phyloP scores from a whole-genome alignment of 2,888 invertebrate species.

The Erebia epiphron region DNA sequence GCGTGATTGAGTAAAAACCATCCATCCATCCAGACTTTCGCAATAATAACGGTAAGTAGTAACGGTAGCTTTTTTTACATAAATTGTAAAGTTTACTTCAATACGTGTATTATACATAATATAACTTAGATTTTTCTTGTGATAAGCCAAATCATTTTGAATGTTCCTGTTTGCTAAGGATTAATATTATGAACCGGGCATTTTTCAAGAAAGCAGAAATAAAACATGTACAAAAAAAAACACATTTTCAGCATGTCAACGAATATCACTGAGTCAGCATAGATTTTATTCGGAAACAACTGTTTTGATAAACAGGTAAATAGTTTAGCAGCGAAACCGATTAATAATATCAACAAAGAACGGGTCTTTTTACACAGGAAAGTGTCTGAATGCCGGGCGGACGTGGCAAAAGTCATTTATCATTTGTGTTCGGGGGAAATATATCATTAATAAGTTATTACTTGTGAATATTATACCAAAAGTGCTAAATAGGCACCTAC shows the following conservation, averaged over 20 bases:
- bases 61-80: no score
- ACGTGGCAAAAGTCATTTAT: constrained; percentile 29
- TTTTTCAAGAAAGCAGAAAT: not conserved
- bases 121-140: no score
- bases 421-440: constrained; percentile 32
- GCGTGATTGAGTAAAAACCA: no score
- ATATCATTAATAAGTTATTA: constrained; percentile 42
- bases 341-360: constrained; percentile 22
- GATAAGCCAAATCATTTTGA: no score
- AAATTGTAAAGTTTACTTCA: no score
- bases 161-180: no score
- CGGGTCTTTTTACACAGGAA: constrained; percentile 18
- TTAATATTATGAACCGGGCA: not conserved
- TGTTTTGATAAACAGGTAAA: not conserved
- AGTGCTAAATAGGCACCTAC: constrained; percentile 10
- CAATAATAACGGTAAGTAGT: no score
- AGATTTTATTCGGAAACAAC: not conserved
- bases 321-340: constrained; percentile 13
- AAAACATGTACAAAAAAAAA: constrained; percentile 2
- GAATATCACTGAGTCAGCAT: not conserved
- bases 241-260: not conserved
- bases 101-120: no score
- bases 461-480: constrained; percentile 38
- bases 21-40: no score
- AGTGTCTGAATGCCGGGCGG: constrained; percentile 13